phyloP scores from a whole-genome alignment of 2,888 invertebrate species.

The Plusia festucae region DNA sequence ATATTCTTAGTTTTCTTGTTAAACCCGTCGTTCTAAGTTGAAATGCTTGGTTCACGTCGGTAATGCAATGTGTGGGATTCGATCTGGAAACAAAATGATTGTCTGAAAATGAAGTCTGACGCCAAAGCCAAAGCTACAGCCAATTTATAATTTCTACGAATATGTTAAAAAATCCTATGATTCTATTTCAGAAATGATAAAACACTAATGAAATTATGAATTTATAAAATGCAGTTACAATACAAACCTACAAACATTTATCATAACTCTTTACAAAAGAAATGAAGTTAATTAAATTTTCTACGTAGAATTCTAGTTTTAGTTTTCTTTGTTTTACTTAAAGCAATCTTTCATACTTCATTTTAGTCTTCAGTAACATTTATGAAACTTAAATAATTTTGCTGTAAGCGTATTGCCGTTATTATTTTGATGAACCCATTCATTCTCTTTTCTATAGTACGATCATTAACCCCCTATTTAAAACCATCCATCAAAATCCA shows the following conservation, averaged over 20 bases:
- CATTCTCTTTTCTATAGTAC: background rate
- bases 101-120: too few relatives aligned
- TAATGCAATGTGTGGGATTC: too few relatives aligned
- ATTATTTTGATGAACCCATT: background rate
- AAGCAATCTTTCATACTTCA: background rate
- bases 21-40: too few relatives aligned
- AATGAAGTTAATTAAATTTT: background rate
- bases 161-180: background rate
- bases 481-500: background rate
- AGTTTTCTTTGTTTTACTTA: background rate
- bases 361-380: background rate
- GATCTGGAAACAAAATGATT: too few relatives aligned
- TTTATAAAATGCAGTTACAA: background rate
- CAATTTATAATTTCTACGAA: background rate
- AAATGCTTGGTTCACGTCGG: too few relatives aligned
- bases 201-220: background rate
- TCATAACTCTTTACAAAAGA: background rate
- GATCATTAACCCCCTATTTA: background rate
- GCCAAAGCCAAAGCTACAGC: too few relatives aligned
- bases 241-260: constrained; percentile 2
- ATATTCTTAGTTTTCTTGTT: too few relatives aligned
- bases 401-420: background rate
- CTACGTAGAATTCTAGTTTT: background rate
- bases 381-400: background rate
- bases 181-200: background rate